These are phyloP conservation scores for Aporrectodea caliginosa DNA, from an alignment of 1,140 invertebrate genomes.

Conservation along the genomic window DNA sequence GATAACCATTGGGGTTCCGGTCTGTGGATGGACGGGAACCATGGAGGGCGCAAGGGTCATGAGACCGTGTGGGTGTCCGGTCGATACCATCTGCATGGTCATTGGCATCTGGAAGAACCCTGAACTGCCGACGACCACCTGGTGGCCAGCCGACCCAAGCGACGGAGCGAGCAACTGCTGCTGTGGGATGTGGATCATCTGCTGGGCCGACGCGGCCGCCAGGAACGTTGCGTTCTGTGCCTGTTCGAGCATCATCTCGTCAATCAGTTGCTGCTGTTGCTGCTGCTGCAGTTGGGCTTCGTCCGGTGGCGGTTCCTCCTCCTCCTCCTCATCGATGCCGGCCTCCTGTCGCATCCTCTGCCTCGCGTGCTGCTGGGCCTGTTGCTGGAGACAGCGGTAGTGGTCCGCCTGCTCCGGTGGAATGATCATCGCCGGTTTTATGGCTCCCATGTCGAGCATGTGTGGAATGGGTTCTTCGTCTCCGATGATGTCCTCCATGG, in stretches of 20 bases:
- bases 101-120: conserved; percentile 13
- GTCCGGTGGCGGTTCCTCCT: not conserved
- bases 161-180: conserved; percentile 14
- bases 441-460: not conserved
- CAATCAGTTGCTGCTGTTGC: conserved; percentile 4
- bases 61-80: not conserved
- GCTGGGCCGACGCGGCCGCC: not conserved
- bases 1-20: conserved; percentile 27
- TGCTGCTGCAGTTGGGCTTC: conserved; percentile 3
- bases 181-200: conserved; percentile 8
- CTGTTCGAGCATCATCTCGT: not conserved
- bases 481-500: not conserved
- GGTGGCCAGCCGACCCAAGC: not conserved
- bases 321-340: conserved; percentile 15
- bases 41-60: not conserved
- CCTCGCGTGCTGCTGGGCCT: conserved; percentile 28
- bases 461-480: not conserved
- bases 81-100: not conserved
- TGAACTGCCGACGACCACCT: not conserved
- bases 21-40: conserved; percentile 24
- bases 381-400: conserved; percentile 21
- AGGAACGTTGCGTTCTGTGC: not conserved
- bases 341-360: conserved; percentile 2
- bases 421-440: conserved; percentile 12
- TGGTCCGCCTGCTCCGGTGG: conserved; percentile 27